Evolutionary conservation across 2,113 vertebrate genomes (phyloP).

Genomic region (Trachemys scripta): DNA sequence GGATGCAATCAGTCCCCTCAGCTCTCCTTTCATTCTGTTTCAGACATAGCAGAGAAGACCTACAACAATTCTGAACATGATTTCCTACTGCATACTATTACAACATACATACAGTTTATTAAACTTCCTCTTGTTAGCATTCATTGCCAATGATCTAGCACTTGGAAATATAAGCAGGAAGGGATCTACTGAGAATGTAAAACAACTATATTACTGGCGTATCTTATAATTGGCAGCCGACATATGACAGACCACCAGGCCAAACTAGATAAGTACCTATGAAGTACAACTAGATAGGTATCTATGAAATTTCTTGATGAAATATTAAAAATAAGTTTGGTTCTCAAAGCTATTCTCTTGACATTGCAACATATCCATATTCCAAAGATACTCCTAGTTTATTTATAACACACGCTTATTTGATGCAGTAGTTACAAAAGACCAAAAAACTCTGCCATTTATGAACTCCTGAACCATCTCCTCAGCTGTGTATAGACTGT

Average conservation of each 20-base stretch:
- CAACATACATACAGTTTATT: conserved; percentile 8
- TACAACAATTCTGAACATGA: neutral
- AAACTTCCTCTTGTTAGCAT: neutral
- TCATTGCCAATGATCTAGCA: neutral
- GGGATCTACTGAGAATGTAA: conserved; percentile 38
- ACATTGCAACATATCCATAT: neutral
- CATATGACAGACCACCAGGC: neutral
- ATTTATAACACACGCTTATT: conserved; percentile 2
- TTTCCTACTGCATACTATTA: rapidly evolving
- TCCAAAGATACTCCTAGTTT: neutral
- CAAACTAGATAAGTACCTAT: conserved; percentile 27
- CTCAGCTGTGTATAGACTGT: neutral
- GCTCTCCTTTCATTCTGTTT: neutral
- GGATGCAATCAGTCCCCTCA: neutral
- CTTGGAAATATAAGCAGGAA: conserved; percentile 30
- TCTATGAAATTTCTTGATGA: conserved; percentile 22
- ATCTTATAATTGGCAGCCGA: neutral
- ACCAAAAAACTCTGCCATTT: neutral
- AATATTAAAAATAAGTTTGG: conserved; percentile 48
- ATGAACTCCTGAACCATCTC: neutral
- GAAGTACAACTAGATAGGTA: neutral
- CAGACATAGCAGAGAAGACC: neutral
- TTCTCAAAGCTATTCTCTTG: conserved; percentile 44
- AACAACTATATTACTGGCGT: neutral
- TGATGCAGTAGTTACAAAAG: neutral